phyloP scores from a whole-genome alignment of 1,140 invertebrate genomes.

The Dendroctonus ponderosae region DNA sequence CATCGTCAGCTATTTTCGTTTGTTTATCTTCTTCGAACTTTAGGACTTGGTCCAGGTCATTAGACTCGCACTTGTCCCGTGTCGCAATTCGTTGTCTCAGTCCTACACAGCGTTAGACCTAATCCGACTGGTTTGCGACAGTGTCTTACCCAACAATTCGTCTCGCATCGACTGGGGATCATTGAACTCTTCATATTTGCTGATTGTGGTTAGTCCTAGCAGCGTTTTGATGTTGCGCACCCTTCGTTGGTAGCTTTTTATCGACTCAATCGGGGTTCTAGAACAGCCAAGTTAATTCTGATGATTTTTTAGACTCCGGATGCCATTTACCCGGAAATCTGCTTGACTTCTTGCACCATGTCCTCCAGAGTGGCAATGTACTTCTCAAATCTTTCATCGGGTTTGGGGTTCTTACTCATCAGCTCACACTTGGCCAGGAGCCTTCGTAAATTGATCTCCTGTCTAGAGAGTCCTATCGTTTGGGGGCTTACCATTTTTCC shows the following conservation, averaged over 20 bases:
- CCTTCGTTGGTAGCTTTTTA: conserved; percentile 38
- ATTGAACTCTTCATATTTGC: conserved; percentile 39
- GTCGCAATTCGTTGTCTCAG: conserved; percentile 39
- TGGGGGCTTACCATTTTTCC: not conserved
- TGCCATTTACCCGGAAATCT: conserved; percentile 57
- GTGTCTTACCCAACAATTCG: conserved; percentile 39
- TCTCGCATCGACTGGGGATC: conserved; percentile 36
- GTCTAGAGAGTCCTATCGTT: conserved; percentile 54
- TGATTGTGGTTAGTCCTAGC: conserved; percentile 35
- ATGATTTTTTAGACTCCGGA: not conserved
- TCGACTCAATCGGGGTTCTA: conserved; percentile 37
- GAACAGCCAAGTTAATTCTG: not conserved
- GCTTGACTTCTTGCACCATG: conserved; percentile 67
- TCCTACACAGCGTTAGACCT: conserved; percentile 23
- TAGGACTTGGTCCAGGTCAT: conserved; percentile 77
- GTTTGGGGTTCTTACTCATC: conserved; percentile 66
- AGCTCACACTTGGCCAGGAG: conserved; percentile 69
- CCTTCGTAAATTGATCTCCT: conserved; percentile 71
- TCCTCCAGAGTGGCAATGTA: conserved; percentile 67
- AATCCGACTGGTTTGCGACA: not conserved
- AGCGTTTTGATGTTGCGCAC: conserved; percentile 36
- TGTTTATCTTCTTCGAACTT: conserved; percentile 85
- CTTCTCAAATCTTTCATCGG: conserved; percentile 69
- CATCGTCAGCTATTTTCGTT: conserved; percentile 90
- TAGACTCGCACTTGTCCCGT: conserved; percentile 41